phyloP scores from a whole-genome alignment of 1,140 invertebrate species.

The Bradysia coprophila region DNA sequence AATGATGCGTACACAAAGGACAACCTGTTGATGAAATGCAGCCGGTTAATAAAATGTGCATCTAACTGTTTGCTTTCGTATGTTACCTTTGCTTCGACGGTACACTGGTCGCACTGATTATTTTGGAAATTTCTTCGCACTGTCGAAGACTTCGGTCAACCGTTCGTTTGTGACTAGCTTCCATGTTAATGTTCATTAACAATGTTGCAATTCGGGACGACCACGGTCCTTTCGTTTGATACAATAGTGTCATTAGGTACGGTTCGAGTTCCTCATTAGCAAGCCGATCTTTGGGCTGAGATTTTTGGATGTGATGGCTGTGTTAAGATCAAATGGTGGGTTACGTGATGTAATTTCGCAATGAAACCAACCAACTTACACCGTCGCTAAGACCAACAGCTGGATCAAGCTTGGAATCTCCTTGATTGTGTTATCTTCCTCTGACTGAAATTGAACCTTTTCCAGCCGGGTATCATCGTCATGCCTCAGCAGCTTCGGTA shows the following conservation, averaged over 20 bases:
- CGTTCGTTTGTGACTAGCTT: conserved; percentile 53
- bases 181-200: conserved; percentile 52
- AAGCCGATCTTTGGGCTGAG: conserved; percentile 57
- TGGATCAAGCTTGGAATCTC: conserved; percentile 57
- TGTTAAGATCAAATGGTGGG: conserved; percentile 9
- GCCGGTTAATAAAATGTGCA: background rate
- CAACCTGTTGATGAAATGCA: conserved; percentile 14
- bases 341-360: background rate
- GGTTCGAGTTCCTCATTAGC: conserved; percentile 60
- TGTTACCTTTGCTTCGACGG: too few relatives aligned
- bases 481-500: conserved; percentile 45
- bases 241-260: conserved; percentile 47
- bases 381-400: conserved; percentile 48
- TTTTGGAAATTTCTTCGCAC: conserved; percentile 54
- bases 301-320: conserved; percentile 42
- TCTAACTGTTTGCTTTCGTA: background rate
- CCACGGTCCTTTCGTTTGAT: conserved; percentile 49
- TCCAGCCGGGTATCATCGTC: conserved; percentile 74
- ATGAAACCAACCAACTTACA: conserved; percentile 30
- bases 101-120: too few relatives aligned
- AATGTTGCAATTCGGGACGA: conserved; percentile 47
- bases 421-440: conserved; percentile 27
- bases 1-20: conserved; percentile 43
- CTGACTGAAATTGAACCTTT: conserved; percentile 48
- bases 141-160: conserved; percentile 77